Conservation (phyloP, 2,888 invertebrate species). For the Trissoscelio sp. region DNA sequence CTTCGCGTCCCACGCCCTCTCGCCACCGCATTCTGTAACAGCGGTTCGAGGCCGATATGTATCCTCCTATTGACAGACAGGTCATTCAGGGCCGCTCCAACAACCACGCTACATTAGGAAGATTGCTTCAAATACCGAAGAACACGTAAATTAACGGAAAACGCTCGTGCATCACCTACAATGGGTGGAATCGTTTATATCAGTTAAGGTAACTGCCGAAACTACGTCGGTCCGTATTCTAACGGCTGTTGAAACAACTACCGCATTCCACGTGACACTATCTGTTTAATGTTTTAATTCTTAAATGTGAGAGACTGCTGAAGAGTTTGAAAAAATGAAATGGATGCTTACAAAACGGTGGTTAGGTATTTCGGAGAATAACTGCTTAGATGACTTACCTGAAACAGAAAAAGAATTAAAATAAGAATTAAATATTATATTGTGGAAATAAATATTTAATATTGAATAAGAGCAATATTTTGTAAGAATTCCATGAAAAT, state of each 20-base stretch:
- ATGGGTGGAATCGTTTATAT: slow-evolving; percentile 46
- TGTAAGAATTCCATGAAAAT: too few relatives aligned
- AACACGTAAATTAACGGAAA: slow-evolving; percentile 64
- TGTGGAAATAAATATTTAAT: too few relatives aligned
- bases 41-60: slow-evolving; percentile 40
- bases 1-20: slow-evolving; percentile 43
- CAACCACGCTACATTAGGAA: slow-evolving; percentile 58
- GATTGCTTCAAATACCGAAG: slow-evolving; percentile 59
- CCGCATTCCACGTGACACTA: slow-evolving; percentile 30
- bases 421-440: too few relatives aligned
- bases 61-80: slow-evolving; percentile 45
- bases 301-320: neutral
- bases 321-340: neutral
- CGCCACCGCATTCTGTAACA: slow-evolving; percentile 42
- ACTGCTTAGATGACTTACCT: too few relatives aligned
- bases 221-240: slow-evolving; percentile 17
- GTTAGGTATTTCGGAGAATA: too few relatives aligned
- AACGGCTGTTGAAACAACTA: slow-evolving; percentile 28
- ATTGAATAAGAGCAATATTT: too few relatives aligned
- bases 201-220: slow-evolving; percentile 45
- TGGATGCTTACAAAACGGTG: neutral
- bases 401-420: slow-evolving; percentile 15
- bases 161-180: slow-evolving; percentile 40
- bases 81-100: slow-evolving; percentile 48
- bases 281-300: slow-evolving; percentile 21